Conservation (phyloP, 2,888 invertebrate species). For the Deilephila porcellus region DNA sequence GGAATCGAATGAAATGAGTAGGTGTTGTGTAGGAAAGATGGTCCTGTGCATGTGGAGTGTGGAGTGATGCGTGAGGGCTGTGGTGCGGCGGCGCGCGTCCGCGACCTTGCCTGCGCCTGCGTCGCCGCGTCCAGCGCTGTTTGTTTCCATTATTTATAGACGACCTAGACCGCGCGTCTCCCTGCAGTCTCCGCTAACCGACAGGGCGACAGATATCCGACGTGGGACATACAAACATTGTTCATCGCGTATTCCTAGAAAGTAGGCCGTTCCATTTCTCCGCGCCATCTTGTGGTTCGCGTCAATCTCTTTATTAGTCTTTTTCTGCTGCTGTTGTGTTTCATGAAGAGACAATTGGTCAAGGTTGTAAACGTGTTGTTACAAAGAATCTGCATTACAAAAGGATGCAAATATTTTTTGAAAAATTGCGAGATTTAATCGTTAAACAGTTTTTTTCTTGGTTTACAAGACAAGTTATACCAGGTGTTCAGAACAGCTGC, state of each 20-base stretch:
- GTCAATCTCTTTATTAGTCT: neutral
- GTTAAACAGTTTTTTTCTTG: too few species aligned
- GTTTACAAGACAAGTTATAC: too few species aligned
- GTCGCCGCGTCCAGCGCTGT: constrained; percentile 35
- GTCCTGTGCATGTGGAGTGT: neutral
- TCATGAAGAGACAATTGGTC: neutral
- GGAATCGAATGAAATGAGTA: too few species aligned
- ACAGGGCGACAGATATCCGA: neutral
- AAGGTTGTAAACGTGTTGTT: neutral
- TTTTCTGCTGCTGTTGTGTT: neutral
- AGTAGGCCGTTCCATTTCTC: neutral
- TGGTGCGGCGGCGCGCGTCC: constrained; percentile 12
- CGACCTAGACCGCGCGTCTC: constrained; percentile 35
- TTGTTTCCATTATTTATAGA: constrained; percentile 40
- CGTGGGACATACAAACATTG: neutral
- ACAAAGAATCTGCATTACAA: neutral
- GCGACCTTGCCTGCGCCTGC: constrained; percentile 46
- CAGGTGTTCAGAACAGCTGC: too few species aligned
- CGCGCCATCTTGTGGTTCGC: neutral
- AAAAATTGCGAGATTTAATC: too few species aligned
- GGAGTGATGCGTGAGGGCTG: neutral
- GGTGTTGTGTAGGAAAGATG: too few species aligned
- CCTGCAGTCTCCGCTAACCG: constrained; percentile 15
- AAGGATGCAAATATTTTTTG: too few species aligned
- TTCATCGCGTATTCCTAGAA: neutral